Evolutionary conservation across 35 echinoderm and acorn worm genomes (phyloP), one percentile per base, ranked within the genome.

Genomic region (Ptychodera flava): DNA sequence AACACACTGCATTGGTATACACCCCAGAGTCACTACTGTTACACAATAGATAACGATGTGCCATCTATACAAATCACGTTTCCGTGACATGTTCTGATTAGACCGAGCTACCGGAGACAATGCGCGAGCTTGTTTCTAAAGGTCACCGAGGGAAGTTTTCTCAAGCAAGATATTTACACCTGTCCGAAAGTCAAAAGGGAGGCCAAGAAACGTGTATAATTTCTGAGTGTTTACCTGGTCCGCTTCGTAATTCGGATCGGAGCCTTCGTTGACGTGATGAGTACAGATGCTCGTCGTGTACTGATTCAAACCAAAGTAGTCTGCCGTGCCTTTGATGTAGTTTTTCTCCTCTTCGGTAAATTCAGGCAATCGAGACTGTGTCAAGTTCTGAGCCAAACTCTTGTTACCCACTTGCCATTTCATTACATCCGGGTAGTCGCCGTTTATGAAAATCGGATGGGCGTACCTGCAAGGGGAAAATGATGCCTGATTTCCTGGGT

Each of bases 141-240:
- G n/a, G n/a, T n/a, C n/a, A n/a, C n/a, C n/a, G n/a, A n/a, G n/a
- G n/a, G n/a, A n/a, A n/a, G n/a, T n/a, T n/a, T n/a, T n/a, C n/a
- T n/a, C n/a, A n/a, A n/a, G n/a, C n/a, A n/a, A n/a, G n/a, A n/a
- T n/a, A n/a, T n/a, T n/a, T n/a, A n/a, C n/a, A n/a, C n/a, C n/a
- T n/a, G n/a, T n/a, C n/a, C n/a, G n/a, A n/a, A n/a, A n/a, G n/a
- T n/a, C n/a, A n/a, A n/a, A n/a, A n/a, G n/a, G n/a, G n/a, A n/a
- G n/a, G n/a, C n/a, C n/a, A n/a, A n/a, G n/a, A n/a, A n/a, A n/a
- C n/a, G n/a, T n/a, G n/a, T n/a, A n/a, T n/a, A n/a, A n/a, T n/a
- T n/a, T n/a, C n/a, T n/a, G n/a, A n/a, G n/a, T n/a, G n/a, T n/a
- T 6, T 88, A 95, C 93, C 93, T 95, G 93, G 78, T 95, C 93